Base-by-base conservation (phyloP, 1,140 invertebrate genomes). In the Trichonephila clavata region DNA sequence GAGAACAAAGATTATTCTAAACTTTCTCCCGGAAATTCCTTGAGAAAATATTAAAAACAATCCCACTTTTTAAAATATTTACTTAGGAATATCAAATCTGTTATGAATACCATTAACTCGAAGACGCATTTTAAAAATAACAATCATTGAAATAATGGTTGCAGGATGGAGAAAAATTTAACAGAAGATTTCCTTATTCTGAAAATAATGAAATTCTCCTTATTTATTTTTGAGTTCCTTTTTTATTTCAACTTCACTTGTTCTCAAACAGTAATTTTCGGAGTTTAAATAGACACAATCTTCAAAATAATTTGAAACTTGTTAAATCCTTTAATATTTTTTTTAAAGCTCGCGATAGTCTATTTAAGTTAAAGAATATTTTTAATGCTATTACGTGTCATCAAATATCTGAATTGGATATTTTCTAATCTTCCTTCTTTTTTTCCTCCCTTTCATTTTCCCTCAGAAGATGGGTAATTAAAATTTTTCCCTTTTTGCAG, bases 351-450 rank as follows among this genome's bases (percentile, higher is more conserved):
- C 3, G 32, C 71, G 13, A 1, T 32, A 77, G 27, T 77, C 18
- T 32, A 77, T 77, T 32, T 27, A 32, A 63, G 18, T 18, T 63
- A 3, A 20, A 16, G 61, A 63, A 63, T 20, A 39, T 77, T 77
- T 68, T 77, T 39, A 77, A 77, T 32, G 27, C 71, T 20, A 77
- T 77, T 77, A 77, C 71, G 27, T 32, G 32, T 77, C 71, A 77
- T 77, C 71, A 77, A 39, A 77, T 77, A 77, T 32, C 71, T 77
- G 24, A 32, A 77, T 77, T 14, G n/a, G 43, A 50, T 84, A 57
- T 84, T 59, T 59, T 84, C 57, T 57, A 24, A 84, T 57, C 81
- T 84, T 57, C 43, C 20, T 43, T n/a, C 0, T 59, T 59, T 24
- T n/a, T 50, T 84, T 50, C 6, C 5, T 84, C 6, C 10, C 21